A percentile compares a stretch with the other conserved stretches of the same genome.
Evolutionary conservation across 2,797 vertebrate species (phyloP).

Genomic region (Pampus argenteus): DNA sequence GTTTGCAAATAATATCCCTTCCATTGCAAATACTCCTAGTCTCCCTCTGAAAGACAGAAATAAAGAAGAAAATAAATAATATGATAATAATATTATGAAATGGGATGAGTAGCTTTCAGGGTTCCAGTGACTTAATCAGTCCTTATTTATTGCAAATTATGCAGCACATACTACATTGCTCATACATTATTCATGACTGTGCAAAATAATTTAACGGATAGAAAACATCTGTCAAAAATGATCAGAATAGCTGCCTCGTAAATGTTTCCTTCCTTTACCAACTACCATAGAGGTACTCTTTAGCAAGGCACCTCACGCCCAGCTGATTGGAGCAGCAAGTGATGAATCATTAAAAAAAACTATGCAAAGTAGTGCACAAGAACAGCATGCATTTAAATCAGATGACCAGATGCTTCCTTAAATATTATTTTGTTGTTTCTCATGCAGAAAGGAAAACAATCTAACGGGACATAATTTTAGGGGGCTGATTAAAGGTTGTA

Average conservation of each 20-base stretch:
- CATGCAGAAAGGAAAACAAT: background rate
- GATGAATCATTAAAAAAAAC: background rate
- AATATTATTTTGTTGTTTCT: conserved; percentile 6
- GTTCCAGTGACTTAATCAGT: background rate
- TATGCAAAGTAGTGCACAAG: background rate
- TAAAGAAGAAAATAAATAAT: background rate
- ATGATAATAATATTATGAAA: background rate
- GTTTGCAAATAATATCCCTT: background rate
- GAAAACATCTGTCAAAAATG: conserved; percentile 1
- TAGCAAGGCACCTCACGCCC: background rate
- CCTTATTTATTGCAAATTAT: background rate
- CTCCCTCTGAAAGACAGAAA: background rate
- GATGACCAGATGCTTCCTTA: background rate
- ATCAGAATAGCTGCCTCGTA: background rate
- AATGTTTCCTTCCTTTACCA: conserved; percentile 5
- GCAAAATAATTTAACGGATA: background rate
- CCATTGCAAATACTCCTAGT: background rate
- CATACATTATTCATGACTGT: conserved; percentile 21
- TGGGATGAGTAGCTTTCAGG: background rate
- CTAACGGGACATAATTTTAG: background rate
- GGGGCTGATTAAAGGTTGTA: background rate
- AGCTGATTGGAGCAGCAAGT: conserved; percentile 23
- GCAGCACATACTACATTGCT: background rate
- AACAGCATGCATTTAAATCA: conserved; percentile 18
- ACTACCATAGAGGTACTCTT: background rate